phyloP scores from a whole-genome alignment of 2,888 invertebrate genomes.

The Cryptocephalus primarius region DNA sequence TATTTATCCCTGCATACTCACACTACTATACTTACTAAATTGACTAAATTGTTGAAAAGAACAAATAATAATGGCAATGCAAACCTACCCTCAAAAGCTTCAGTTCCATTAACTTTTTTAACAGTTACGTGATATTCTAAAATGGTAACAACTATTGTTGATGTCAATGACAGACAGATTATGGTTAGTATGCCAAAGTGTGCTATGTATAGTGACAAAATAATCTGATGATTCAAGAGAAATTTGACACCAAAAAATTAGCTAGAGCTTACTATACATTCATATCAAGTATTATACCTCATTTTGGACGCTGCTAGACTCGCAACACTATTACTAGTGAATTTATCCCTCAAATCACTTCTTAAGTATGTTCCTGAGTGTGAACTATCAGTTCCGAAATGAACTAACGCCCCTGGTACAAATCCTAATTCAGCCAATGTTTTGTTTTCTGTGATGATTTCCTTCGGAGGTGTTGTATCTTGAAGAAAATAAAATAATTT shows the following conservation, averaged over 20 bases:
- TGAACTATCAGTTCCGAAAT: conserved; percentile 49
- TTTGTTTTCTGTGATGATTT: conserved; percentile 47
- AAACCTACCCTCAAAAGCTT: no score
- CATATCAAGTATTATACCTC: conserved; percentile 33
- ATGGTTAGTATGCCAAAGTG: no score
- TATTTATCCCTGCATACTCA: no score
- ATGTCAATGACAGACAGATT: no score
- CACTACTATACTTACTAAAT: no score
- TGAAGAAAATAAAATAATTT: conserved; percentile 21
- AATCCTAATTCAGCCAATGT: conserved; percentile 62
- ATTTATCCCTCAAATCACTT: conserved; percentile 47
- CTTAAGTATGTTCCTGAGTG: conserved; percentile 43
- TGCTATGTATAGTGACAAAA: no score
- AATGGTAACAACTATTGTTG: no score
- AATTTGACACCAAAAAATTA: no score
- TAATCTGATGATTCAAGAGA: neutral
- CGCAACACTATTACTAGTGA: conserved; percentile 57
- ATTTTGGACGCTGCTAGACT: conserved; percentile 57
- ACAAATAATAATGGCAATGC: no score
- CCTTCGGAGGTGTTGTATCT: conserved; percentile 81
- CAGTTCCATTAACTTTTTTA: no score
- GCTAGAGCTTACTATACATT: neutral
- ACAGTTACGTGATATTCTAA: no score
- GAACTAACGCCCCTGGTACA: conserved; percentile 67
- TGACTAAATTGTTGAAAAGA: no score